A percentile compares a stretch with the other conserved stretches of the same genome.
phyloP scores from a whole-genome alignment of 23 tunicate genomes.

The Trididemnum nubilum region DNA sequence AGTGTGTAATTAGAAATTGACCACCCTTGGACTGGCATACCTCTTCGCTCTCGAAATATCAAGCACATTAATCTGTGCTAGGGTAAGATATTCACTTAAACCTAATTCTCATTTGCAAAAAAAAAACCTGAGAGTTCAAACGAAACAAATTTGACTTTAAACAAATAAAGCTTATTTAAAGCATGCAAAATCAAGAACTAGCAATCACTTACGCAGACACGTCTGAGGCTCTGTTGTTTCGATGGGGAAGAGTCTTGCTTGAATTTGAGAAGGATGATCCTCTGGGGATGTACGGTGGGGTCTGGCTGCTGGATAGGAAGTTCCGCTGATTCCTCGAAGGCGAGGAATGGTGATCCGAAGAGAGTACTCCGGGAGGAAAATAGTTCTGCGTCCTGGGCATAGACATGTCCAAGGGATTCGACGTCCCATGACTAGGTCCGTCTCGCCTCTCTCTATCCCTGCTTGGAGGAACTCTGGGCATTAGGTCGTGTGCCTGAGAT shows the following conservation, averaged over 20 bases:
- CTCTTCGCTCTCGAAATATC: no score
- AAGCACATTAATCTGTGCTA: no score
- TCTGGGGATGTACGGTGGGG: background rate
- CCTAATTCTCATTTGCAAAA: no score
- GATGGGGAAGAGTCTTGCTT: background rate
- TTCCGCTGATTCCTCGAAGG: background rate
- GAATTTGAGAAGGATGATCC: background rate
- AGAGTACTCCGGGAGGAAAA: background rate
- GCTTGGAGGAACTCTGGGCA: background rate
- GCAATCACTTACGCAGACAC: conserved; percentile 6
- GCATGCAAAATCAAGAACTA: no score
- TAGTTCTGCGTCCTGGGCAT: background rate
- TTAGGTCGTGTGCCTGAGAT: background rate
- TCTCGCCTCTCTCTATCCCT: conserved; percentile 10
- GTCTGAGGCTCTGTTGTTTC: background rate
- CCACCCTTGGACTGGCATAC: no score
- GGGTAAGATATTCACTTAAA: no score
- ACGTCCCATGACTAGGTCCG: background rate
- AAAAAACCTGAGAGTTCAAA: no score
- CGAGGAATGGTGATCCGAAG: background rate
- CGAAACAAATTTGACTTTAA: no score
- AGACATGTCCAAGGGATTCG: conserved; percentile 14
- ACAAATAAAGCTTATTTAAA: no score
- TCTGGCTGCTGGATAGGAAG: background rate
- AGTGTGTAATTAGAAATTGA: no score